Conservation (phyloP, 2,888 invertebrate species). For the Drosophila aldrichi region DNA sequence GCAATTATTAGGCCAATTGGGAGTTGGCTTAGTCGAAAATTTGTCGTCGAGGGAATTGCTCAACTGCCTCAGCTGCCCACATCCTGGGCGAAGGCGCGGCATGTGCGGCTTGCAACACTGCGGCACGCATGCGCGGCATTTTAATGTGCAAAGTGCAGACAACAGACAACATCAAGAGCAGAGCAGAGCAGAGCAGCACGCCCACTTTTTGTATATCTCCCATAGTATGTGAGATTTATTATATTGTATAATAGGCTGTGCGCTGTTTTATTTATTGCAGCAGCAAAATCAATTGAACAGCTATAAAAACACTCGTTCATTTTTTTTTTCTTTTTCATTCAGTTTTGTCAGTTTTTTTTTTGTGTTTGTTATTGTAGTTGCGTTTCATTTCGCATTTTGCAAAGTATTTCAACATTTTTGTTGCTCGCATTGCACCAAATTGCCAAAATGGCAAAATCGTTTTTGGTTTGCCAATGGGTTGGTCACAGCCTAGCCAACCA, state of each 20-base stretch:
- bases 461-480: constrained; percentile 66
- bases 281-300: constrained; percentile 76
- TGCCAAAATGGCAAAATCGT: constrained; percentile 76
- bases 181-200: constrained; percentile 79
- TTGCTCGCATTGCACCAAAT: constrained; percentile 71
- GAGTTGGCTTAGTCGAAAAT: constrained; percentile 40
- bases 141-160: constrained; percentile 73
- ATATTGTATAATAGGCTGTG: constrained; percentile 77
- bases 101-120: constrained; percentile 62
- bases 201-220: constrained; percentile 57
- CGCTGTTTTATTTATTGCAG: constrained; percentile 77
- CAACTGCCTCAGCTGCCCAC: constrained; percentile 45
- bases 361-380: constrained; percentile 45
- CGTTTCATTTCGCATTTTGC: constrained; percentile 63
- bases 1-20: constrained; percentile 46
- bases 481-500: constrained; percentile 37
- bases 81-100: constrained; percentile 43
- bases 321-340: constrained; percentile 34
- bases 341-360: constrained; percentile 15
- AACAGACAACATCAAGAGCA: constrained; percentile 65
- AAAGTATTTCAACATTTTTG: constrained; percentile 79
- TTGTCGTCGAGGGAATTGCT: constrained; percentile 71
- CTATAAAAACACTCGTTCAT: constrained; percentile 81
- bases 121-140: constrained; percentile 80
- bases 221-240: constrained; percentile 66